Conservation (phyloP, 2,888 invertebrate genomes). For the Carpatolechia fugitivella region DNA sequence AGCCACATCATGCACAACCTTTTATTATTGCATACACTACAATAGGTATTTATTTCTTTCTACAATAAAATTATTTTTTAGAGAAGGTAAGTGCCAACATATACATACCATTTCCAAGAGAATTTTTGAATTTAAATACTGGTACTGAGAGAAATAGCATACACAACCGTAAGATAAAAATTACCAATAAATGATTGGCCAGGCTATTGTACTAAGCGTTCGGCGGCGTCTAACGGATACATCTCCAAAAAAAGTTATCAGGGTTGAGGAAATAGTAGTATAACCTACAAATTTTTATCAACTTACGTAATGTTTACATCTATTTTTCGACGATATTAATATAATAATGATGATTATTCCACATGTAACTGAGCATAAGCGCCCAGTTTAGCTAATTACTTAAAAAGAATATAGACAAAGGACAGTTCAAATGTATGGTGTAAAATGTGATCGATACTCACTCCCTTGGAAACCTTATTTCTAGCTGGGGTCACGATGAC, state of each 20-base stretch:
- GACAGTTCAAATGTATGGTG: not conserved
- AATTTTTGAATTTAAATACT: too few relatives aligned
- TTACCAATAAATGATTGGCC: too few relatives aligned
- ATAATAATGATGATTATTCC: not conserved
- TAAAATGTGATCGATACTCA: conserved; percentile 36
- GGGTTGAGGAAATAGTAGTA: not conserved
- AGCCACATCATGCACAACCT: too few relatives aligned
- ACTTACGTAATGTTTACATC: conserved; percentile 39
- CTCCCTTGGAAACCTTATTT: conserved; percentile 53
- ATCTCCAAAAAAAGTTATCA: not conserved
- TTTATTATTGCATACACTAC: too few relatives aligned
- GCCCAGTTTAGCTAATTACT: not conserved
- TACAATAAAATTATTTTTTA: too few relatives aligned
- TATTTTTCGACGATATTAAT: not conserved
- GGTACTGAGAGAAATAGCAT: too few relatives aligned
- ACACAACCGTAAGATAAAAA: too few relatives aligned
- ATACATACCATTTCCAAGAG: too few relatives aligned
- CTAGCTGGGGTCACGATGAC: conserved; percentile 51
- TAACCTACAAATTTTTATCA: conserved; percentile 28
- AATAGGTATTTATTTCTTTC: too few relatives aligned
- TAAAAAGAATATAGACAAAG: not conserved
- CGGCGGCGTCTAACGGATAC: too few relatives aligned
- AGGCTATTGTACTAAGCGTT: too few relatives aligned
- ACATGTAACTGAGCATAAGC: not conserved
- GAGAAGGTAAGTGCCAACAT: too few relatives aligned